phyloP scores from a whole-genome alignment of 2,113 vertebrate species.

The Oostethus manadensis region DNA sequence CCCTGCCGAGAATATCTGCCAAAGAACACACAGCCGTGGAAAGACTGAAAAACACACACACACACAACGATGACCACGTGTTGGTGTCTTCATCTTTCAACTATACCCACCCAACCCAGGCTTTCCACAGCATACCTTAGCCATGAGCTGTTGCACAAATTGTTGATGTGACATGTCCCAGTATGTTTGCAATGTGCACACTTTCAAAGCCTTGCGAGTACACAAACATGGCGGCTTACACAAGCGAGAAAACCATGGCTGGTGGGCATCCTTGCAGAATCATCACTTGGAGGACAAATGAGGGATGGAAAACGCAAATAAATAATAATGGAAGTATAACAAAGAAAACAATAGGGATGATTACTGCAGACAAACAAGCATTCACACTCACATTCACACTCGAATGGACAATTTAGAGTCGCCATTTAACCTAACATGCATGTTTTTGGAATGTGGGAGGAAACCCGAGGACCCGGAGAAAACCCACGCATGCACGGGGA shows the following conservation, averaged over 20 bases:
- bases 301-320: conserved; percentile 1
- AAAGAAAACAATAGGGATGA: too few species aligned
- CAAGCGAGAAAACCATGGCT: not conserved
- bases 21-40: not conserved
- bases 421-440: too few species aligned
- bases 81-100: conserved; percentile 24
- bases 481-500: too few species aligned
- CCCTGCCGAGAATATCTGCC: conserved; percentile 14
- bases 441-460: too few species aligned
- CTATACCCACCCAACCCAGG: conserved; percentile 21
- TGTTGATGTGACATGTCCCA: conserved; percentile 32
- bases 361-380: too few species aligned
- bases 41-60: conserved; percentile 12
- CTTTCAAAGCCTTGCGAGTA: conserved; percentile 1
- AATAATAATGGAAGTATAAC: not conserved
- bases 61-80: conserved; percentile 1
- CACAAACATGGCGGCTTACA: not conserved
- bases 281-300: not conserved
- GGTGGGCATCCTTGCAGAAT: not conserved
- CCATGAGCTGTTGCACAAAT: conserved; percentile 26
- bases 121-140: conserved; percentile 7
- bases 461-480: too few species aligned
- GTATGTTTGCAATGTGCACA: conserved; percentile 3
- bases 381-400: too few species aligned
- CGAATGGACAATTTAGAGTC: too few species aligned